These are phyloP conservation scores for Crotalus viridis DNA, from an alignment of 2,113 vertebrate species.

Conservation along the genomic window DNA sequence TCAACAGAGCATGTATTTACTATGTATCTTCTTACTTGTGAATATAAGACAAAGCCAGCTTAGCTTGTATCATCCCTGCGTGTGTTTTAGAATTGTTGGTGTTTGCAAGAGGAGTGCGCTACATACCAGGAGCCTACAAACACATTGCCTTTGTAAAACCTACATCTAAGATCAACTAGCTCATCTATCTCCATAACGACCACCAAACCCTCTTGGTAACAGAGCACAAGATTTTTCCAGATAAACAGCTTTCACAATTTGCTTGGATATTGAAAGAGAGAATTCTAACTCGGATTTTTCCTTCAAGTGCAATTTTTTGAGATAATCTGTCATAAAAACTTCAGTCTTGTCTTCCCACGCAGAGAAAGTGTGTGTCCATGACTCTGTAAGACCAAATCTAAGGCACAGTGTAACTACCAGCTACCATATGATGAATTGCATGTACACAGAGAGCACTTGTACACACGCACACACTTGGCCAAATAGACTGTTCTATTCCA, in stretches of 20 bases:
- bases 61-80: background rate
- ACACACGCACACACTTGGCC: background rate
- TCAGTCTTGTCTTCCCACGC: background rate
- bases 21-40: background rate
- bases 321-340: background rate
- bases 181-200: background rate
- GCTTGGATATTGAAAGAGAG: background rate
- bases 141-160: background rate
- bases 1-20: background rate
- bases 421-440: background rate
- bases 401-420: background rate
- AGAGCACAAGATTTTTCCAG: background rate
- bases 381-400: background rate
- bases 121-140: background rate
- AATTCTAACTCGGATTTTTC: background rate
- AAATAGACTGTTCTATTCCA: background rate
- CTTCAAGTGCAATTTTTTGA: background rate
- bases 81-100: background rate
- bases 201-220: background rate
- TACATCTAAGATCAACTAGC: background rate
- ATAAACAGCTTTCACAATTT: background rate
- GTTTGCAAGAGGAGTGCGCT: background rate
- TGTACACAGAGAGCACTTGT: background rate
- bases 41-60: background rate
- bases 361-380: background rate